Conservation (phyloP, 2,797 vertebrate species). For the Buphagus erythrorhynchus region DNA sequence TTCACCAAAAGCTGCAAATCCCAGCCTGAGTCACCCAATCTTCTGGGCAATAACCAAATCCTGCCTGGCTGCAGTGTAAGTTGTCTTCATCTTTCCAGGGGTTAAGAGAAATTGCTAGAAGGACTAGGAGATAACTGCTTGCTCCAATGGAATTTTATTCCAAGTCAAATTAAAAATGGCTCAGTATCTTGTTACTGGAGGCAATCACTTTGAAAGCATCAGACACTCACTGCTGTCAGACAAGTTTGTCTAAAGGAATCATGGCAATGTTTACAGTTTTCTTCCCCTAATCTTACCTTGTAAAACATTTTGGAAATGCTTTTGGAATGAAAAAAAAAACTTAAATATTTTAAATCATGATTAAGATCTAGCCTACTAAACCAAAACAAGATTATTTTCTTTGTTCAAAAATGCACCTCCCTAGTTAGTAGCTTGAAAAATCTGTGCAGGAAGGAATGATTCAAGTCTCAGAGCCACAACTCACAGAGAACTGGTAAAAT, state of each 20-base stretch:
- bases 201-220: not conserved
- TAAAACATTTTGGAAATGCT: not conserved
- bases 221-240: not conserved
- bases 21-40: not conserved
- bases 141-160: not conserved
- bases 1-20: not conserved
- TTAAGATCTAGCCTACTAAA: not conserved
- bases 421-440: not conserved
- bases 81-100: accelerated
- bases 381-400: not conserved
- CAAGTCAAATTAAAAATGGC: not conserved
- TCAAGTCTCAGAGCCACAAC: not conserved
- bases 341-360: not conserved
- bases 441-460: not conserved
- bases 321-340: not conserved
- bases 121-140: not conserved
- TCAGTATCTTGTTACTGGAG: not conserved
- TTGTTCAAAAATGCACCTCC: not conserved
- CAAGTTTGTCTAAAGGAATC: not conserved
- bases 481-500: not conserved
- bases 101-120: not conserved
- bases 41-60: not conserved
- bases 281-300: accelerated
- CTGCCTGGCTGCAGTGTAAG: not conserved
- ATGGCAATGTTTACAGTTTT: no score